Conservation (phyloP, 2,797 vertebrate genomes). For the Sitta carolinensis region DNA sequence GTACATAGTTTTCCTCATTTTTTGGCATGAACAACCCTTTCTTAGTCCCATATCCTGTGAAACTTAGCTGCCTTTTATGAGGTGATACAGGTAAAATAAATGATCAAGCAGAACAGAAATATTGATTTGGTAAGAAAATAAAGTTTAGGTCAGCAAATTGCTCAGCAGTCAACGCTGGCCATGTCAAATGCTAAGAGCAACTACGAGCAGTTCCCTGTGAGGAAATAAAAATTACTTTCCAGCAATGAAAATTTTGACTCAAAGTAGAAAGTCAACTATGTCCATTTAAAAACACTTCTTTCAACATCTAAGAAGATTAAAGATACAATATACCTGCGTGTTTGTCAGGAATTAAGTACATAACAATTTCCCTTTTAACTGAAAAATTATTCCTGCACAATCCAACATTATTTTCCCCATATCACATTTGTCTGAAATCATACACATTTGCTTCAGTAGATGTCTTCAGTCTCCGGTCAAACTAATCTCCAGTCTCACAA, state of each 20-base stretch:
- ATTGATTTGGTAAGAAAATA: neutral
- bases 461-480: neutral
- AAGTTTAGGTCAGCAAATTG: neutral
- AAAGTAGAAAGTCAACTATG: neutral
- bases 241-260: neutral
- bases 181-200: neutral
- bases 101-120: accelerated
- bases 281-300: neutral
- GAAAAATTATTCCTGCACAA: neutral
- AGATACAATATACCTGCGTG: accelerated
- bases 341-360: neutral
- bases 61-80: neutral
- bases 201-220: neutral
- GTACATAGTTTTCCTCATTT: neutral
- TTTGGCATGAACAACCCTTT: neutral
- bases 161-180: neutral
- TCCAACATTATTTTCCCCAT: neutral
- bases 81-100: neutral
- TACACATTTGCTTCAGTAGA: neutral
- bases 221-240: neutral
- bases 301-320: neutral
- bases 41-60: neutral
- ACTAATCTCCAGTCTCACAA: neutral
- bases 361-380: neutral
- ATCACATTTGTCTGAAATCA: neutral